These are phyloP conservation scores for Novumbra hubbsi DNA, from an alignment of 2,797 vertebrate species.

Conservation along the genomic window DNA sequence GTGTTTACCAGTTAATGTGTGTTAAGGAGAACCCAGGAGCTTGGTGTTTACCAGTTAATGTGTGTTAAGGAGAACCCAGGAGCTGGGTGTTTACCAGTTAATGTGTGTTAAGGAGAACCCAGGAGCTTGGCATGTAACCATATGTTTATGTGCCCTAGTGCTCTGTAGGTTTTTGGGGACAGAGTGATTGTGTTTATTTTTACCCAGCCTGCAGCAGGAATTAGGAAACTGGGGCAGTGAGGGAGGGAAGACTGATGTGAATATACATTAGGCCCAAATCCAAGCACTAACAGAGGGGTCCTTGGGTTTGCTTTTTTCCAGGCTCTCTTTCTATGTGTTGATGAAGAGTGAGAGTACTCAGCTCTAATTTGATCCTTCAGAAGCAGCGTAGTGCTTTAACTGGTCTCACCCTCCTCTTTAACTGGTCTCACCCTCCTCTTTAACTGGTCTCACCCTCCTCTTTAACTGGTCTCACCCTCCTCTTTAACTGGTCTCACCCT, in stretches of 20 bases:
- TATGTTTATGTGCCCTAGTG: not conserved
- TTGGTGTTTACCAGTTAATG: not conserved
- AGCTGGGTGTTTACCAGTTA: too few relatives aligned
- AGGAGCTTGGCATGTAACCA: not conserved
- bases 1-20: too few relatives aligned
- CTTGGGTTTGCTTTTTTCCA: slow-evolving; percentile 59
- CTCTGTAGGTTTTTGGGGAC: slow-evolving; percentile 43
- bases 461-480: too few relatives aligned
- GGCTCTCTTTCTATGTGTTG: slow-evolving; percentile 42
- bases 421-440: slow-evolving; percentile 27
- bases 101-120: not conserved
- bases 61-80: too few relatives aligned
- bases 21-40: too few relatives aligned
- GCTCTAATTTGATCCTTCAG: slow-evolving; percentile 51
- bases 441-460: slow-evolving; percentile 12
- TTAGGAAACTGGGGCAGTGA: slow-evolving; percentile 73
- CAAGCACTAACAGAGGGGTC: slow-evolving; percentile 66
- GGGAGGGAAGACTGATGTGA: slow-evolving; percentile 67
- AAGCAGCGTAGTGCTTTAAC: slow-evolving; percentile 4
- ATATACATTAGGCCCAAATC: slow-evolving; percentile 69
- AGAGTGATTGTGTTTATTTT: slow-evolving; percentile 70
- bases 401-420: slow-evolving; percentile 24
- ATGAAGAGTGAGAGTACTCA: slow-evolving; percentile 40
- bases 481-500: not conserved
- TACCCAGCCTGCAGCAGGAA: slow-evolving; percentile 47